Base-by-base conservation (phyloP, 2,113 vertebrate species). In the Apodemus speciosus region DNA sequence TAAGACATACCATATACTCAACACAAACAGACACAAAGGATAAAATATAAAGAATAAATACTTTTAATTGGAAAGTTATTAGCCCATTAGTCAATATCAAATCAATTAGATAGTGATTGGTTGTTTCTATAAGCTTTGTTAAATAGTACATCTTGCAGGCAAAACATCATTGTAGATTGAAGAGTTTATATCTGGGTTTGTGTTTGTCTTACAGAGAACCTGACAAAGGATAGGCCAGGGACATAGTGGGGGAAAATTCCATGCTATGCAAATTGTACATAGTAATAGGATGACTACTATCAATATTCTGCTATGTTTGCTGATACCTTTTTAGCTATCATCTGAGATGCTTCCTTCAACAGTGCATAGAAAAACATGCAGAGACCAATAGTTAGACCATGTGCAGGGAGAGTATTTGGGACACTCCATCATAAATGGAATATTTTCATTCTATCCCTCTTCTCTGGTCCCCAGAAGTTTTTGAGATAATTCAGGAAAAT, bases 181-280 rank as follows among this genome's bases (percentile, higher is more conserved):
- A 81, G 20, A 81, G 25, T 60, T 81, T 27, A 2, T 27, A 9
- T 81, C 13, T 81, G n/a, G 21, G 53, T 58, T 38, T 60, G 79
- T 60, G 23, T 60, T 40, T 40, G 9, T 14, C 7, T 60, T 60
- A 60, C 20, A 30, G 27, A 27, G 79, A 60, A 60, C 79, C n/a
- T 81, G n/a, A 40, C 13, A 40, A 0, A 40, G 7, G 0, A 3
- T 6, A 40, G 6, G 6, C 3, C n/a, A 58, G 1, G 21, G 21
- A 60, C 14, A 7, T 60, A 38, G 11, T 14, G 13, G 14, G 40
- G 7, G 27, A 27, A 81, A 60, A 40, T 56, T 9, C 20, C 23
- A 38, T 60, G 53, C 4, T 81, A 6, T 81, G 23, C n/a, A 27
- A 40, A 60, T 16, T 60, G 23, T 58, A 30, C n/a, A 60, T 40